Percentiles rank a stretch among this genome's conserved stretches.
These are phyloP conservation scores for Hymenochirus boettgeri DNA, from an alignment of 2,113 vertebrate species.

Conservation along the genomic window DNA sequence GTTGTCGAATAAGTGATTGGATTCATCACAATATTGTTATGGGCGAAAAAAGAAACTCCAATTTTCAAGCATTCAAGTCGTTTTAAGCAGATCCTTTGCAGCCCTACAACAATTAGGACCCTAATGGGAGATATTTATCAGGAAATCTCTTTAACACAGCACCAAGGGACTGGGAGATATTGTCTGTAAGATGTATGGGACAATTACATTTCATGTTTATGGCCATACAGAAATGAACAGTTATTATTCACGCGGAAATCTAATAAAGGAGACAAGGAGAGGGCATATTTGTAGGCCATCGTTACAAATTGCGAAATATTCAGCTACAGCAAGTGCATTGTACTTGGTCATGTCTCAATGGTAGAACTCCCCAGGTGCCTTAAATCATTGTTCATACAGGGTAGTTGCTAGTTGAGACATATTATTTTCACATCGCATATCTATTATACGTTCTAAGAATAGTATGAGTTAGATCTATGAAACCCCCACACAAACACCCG, in stretches of 20 bases:
- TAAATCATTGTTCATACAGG: neutral
- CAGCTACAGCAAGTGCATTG: neutral
- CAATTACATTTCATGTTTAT: neutral
- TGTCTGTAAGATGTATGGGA: too few relatives aligned
- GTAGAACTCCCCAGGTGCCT: neutral
- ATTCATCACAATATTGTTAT: neutral
- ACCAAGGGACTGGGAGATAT: too few relatives aligned
- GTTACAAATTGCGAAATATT: neutral
- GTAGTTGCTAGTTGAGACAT: neutral
- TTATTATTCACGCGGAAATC: neutral
- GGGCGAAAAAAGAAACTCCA: neutral
- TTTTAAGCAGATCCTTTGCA: neutral
- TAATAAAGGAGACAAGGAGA: neutral
- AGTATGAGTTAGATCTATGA: too few relatives aligned
- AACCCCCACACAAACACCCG: too few relatives aligned
- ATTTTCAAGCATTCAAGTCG: neutral
- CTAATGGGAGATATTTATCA: neutral
- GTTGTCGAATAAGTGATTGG: neutral
- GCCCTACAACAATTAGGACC: neutral
- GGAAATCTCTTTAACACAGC: neutral
- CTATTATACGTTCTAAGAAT: too few relatives aligned
- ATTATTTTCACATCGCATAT: too few relatives aligned
- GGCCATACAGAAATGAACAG: neutral
- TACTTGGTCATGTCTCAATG: neutral
- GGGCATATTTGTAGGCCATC: neutral